Base-by-base conservation (phyloP, 2,797 vertebrate genomes). In the Staurois parvus region DNA sequence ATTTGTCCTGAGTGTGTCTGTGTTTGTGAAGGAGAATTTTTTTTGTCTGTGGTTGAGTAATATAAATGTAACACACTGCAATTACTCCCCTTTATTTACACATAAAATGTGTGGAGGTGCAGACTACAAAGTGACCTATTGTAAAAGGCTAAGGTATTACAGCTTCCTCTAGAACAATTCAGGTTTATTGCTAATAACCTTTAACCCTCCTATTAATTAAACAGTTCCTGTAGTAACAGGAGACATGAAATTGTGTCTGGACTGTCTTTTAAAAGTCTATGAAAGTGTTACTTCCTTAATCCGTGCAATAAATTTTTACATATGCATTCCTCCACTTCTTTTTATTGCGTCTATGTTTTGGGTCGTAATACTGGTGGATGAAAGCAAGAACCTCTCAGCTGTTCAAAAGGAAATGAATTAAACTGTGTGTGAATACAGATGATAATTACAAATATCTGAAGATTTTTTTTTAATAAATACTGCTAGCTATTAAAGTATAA, bases 211-310 rank as follows among this genome's bases (percentile, higher is more conserved):
- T 84, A 87, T 67, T 78, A 79, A 62, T 83, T 77, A 74, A 76
- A 74, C 17, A 70, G 75, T 87, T 87, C 85, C 85, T 83, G 76
- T 83, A 83, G 76, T 75, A 69, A 78, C 74, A 72, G 69, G 37
- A 83, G 68, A 86, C 68, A 86, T 86, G 82, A 87, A 83, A 75
- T 69, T 59, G 42, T 67, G 78, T 80, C 77, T 80, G 79, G 52
- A 52, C 75, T 21, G 48, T 78, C 75, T 86, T 29, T 69, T 79
- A 83, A 30, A 76, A 81, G 67, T 70, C 81, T 66, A 72, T 26
- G 85, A 87, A 87, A 76, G 85, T 87, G 85, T 84, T 79, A 87
- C 76, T 87, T 87, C 85, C 85, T 68, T 52, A n/a, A 70, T 78
- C 67, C 48, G 48, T 69, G 68, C 80, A 86, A 86, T 87, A 87